Base-by-base conservation (phyloP, 2,888 invertebrate genomes). In the Drosophila vallismaia region DNA sequence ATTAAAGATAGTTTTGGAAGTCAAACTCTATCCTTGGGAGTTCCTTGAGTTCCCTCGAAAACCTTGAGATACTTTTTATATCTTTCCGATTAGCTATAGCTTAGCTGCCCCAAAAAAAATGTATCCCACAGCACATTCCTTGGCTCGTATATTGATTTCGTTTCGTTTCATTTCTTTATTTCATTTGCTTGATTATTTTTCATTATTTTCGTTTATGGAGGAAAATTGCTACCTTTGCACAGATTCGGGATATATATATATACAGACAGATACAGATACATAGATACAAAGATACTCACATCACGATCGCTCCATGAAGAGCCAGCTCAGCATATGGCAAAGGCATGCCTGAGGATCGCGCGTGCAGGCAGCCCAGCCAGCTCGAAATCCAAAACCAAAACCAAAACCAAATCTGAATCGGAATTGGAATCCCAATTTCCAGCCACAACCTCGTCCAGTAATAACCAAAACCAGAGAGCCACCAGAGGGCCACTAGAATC, bases 211-310 rank as follows among this genome's bases (percentile, higher is more conserved):
- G 19, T 19, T 19, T 19, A 81, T 77, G 86, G 74, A 86, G 76
- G 86, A 89, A 85, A 85, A 85, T 85, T 89, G 89, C 85, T 85
- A 89, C 89, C 89, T 85, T 88, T 75, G 89, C 88, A 86, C 81
- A 74, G 69, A 52, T 73, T 66, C 40, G 38, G 10, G 10, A 19
- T 19, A 19, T 19, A 19, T 19, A 19, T 19, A 19, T n/a, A 9
- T 10, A 8, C 19, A 12, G 42, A 48, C 19, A 54, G 29, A 38
- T 31, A 33, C 5, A 38, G 29, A 51, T 12, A 38, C 28, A 48
- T 60, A 38, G 19, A 48, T 60, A 75, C 62, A 74, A 60, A 74
- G 71, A 80, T 79, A 80, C 4, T 9, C 86, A 86, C 88, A 85
- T 88, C 79, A 88, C 89, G 86, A 88, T 88, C 85, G 77, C 19